Conservation (phyloP, 1,140 invertebrate species). For the Drosophila oshimai region DNA sequence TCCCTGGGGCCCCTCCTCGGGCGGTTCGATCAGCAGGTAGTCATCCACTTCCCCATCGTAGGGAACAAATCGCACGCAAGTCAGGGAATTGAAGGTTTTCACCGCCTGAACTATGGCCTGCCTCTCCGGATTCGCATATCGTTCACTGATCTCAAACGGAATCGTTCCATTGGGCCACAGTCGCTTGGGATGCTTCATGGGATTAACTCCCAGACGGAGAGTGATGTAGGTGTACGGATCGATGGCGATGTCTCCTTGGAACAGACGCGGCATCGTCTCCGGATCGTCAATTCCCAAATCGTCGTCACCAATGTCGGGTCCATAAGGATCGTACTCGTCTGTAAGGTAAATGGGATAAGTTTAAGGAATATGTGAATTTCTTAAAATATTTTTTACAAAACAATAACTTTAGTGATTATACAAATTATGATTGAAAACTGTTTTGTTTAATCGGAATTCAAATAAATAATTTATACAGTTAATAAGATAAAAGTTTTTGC, state of each 20-base stretch:
- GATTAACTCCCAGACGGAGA: slow-evolving; percentile 86
- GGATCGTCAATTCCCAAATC: slow-evolving; percentile 84
- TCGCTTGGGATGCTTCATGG: slow-evolving; percentile 84
- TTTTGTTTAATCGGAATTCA: too few species aligned
- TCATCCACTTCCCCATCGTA: slow-evolving; percentile 86
- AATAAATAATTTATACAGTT: too few species aligned
- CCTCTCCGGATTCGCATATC: slow-evolving; percentile 84
- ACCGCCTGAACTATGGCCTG: slow-evolving; percentile 86
- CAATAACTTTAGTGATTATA: too few species aligned
- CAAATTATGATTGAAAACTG: too few species aligned
- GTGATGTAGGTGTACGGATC: slow-evolving; percentile 84
- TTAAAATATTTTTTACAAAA: too few species aligned
- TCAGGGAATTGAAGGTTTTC: slow-evolving; percentile 87
- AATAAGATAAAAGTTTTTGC: too few species aligned
- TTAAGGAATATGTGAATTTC: too few species aligned
- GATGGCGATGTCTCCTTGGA: slow-evolving; percentile 88
- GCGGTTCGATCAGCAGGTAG: slow-evolving; percentile 88
- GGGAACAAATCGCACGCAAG: slow-evolving; percentile 88
- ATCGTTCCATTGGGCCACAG: slow-evolving; percentile 88
- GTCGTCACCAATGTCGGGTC: slow-evolving; percentile 61
- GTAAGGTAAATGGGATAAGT: neutral
- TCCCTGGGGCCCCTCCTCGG: slow-evolving; percentile 87
- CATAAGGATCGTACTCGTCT: slow-evolving; percentile 65
- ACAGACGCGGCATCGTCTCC: slow-evolving; percentile 87
- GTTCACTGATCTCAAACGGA: slow-evolving; percentile 87